Conservation (phyloP, 1,140 invertebrate genomes). For the Diorhabda sublineata region DNA sequence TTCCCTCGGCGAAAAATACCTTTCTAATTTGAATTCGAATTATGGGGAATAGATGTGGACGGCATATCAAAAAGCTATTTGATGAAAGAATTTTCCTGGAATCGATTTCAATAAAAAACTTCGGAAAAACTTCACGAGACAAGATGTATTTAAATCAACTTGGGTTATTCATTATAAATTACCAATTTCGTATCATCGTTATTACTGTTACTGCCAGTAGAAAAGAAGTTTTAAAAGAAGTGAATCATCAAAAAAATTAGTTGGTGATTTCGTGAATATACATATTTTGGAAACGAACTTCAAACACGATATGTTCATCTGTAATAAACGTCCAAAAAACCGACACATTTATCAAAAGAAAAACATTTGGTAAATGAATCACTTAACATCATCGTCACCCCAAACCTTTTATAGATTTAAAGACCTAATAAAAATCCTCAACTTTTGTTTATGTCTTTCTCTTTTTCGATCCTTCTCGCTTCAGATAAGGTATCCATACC, state of each 20-base stretch:
- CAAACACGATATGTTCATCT: no score
- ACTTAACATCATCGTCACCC: conserved; percentile 7
- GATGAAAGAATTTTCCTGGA: neutral
- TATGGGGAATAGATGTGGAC: neutral
- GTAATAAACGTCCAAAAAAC: no score
- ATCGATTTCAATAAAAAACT: no score
- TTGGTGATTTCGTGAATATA: no score
- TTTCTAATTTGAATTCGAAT: neutral
- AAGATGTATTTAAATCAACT: no score
- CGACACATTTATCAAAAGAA: neutral
- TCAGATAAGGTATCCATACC: conserved; percentile 8
- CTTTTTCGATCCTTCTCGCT: conserved; percentile 5
- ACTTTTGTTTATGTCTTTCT: conserved; percentile 14
- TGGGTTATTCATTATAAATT: no score
- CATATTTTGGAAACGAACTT: no score
- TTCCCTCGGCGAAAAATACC: neutral
- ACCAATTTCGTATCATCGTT: no score
- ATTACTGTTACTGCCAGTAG: no score
- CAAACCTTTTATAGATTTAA: conserved; percentile 12
- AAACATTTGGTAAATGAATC: conserved; percentile 3
- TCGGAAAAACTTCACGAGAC: no score
- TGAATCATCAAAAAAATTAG: no score
- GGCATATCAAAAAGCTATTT: neutral
- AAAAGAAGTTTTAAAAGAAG: no score
- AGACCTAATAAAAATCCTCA: conserved; percentile 8